Conservation (phyloP, 2,113 vertebrate species). For the Carlito syrichta region DNA sequence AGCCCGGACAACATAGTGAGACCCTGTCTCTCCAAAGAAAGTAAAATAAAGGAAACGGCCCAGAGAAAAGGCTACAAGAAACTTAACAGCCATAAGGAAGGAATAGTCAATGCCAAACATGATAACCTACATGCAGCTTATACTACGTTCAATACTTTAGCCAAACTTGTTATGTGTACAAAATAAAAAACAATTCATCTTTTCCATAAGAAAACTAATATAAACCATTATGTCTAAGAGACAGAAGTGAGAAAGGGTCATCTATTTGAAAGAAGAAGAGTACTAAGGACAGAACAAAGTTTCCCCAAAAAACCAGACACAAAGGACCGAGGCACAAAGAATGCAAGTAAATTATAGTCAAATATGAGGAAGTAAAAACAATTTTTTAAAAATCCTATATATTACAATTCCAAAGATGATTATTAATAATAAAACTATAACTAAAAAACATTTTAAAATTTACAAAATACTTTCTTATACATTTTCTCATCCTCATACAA, state of each 20-base stretch:
- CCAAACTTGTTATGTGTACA: background rate
- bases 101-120: background rate
- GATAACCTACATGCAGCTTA: background rate
- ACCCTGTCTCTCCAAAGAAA: too few relatives aligned
- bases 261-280: background rate
- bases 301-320: background rate
- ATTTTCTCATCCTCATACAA: background rate
- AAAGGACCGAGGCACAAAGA: background rate
- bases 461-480: background rate
- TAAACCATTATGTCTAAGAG: background rate
- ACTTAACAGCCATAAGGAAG: background rate
- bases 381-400: background rate
- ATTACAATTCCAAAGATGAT: background rate
- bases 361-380: background rate
- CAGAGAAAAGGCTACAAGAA: background rate
- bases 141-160: background rate
- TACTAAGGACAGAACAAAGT: background rate
- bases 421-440: background rate
- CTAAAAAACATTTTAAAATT: background rate
- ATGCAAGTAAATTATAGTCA: background rate
- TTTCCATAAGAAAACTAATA: slow-evolving; percentile 15
- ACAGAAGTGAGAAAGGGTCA: background rate
- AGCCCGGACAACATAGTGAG: too few relatives aligned
- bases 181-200: slow-evolving; percentile 10
- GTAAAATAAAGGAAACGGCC: too few relatives aligned